Evolutionary conservation across 1,140 invertebrate genomes (phyloP).

Genomic region (Drosophila equinoxialis): DNA sequence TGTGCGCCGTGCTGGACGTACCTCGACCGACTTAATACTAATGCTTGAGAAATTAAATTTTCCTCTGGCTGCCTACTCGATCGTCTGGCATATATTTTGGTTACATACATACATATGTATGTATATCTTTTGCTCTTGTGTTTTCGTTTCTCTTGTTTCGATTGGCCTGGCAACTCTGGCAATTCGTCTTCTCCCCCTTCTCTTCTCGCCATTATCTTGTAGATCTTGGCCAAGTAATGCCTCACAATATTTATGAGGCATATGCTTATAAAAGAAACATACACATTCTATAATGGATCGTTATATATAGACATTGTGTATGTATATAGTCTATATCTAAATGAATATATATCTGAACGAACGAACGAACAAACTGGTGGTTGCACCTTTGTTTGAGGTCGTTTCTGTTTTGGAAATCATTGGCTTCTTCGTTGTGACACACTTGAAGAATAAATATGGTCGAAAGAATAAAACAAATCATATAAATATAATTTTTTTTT

Average conservation of each 20-base stretch:
- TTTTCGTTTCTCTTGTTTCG: neutral
- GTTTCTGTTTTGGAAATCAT: slow-evolving; percentile 59
- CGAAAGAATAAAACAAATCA: neutral
- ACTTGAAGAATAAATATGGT: slow-evolving; percentile 17
- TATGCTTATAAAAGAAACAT: slow-evolving; percentile 72
- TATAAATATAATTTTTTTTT: neutral
- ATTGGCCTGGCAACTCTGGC: slow-evolving; percentile 61
- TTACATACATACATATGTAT: neutral
- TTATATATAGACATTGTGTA: slow-evolving; percentile 34
- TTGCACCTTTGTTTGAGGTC: slow-evolving; percentile 67
- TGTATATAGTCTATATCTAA: slow-evolving; percentile 23
- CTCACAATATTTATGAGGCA: slow-evolving; percentile 74
- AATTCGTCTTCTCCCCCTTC: no score
- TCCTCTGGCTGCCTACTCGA: neutral
- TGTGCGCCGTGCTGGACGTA: slow-evolving; percentile 77
- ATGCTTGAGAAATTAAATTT: slow-evolving; percentile 48
- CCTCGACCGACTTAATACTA: slow-evolving; percentile 82
- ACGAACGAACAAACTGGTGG: neutral
- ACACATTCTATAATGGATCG: slow-evolving; percentile 73
- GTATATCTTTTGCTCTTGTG: slow-evolving; percentile 12
- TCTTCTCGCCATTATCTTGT: neutral
- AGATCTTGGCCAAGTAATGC: slow-evolving; percentile 70
- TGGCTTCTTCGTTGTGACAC: slow-evolving; percentile 34
- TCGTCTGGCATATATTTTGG: neutral
- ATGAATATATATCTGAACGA: neutral